These are phyloP conservation scores for Camelus bactrianus DNA, from an alignment of 2,113 vertebrate species.

Conservation along the genomic window DNA sequence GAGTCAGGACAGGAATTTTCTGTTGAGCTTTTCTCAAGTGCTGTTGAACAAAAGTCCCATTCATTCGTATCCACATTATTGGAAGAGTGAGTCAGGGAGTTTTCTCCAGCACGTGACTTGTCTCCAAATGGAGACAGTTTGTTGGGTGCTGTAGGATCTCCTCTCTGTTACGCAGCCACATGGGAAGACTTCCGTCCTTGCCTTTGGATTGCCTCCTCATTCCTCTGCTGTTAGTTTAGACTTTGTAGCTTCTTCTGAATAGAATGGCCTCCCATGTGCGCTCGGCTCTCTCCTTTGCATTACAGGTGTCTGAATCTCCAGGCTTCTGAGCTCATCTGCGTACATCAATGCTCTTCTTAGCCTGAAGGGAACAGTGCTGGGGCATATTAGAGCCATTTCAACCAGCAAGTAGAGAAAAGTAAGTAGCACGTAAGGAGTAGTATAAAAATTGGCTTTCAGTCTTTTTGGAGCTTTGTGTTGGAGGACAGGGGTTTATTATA, in stretches of 20 bases:
- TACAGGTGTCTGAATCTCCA: not conserved
- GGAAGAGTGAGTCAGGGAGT: not conserved
- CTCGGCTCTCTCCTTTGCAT: not conserved
- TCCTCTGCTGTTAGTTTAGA: not conserved
- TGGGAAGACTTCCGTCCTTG: not conserved
- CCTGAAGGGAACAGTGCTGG: not conserved
- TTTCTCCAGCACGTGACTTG: not conserved
- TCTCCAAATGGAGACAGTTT: not conserved
- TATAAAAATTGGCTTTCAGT: not conserved
- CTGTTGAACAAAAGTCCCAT: not conserved
- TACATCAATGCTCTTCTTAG: not conserved
- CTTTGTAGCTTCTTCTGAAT: not conserved
- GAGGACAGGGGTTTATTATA: not conserved
- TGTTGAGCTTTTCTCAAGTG: not conserved
- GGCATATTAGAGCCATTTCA: not conserved
- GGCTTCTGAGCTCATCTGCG: not conserved
- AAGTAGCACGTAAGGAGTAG: not conserved
- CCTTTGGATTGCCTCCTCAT: too few relatives aligned
- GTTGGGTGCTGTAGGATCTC: not conserved
- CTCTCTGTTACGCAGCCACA: rapidly evolving
- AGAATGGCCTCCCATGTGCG: rapidly evolving
- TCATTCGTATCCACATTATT: not conserved
- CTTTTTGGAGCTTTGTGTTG: not conserved
- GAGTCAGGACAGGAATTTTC: not conserved
- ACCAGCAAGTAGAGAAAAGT: not conserved